These are phyloP conservation scores for Hypotaenidia okinawae DNA, from an alignment of 2,797 vertebrate species.

Conservation along the genomic window DNA sequence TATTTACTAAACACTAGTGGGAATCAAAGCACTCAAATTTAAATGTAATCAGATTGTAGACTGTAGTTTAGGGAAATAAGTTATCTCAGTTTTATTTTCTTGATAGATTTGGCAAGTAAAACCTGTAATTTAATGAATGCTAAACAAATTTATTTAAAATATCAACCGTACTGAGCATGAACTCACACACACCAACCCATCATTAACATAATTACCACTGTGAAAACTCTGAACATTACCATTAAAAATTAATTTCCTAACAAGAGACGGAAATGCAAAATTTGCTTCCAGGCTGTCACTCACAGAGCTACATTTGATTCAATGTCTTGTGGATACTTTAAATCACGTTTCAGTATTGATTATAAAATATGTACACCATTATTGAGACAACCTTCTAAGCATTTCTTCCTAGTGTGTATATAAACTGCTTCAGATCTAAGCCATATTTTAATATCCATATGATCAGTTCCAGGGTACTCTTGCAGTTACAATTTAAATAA, in stretches of 20 bases:
- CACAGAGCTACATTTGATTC: neutral
- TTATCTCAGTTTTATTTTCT: slow-evolving; percentile 1
- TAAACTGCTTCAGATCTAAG: neutral
- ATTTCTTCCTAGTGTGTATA: neutral
- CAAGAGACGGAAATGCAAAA: neutral
- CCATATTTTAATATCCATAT: neutral
- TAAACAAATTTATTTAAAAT: slow-evolving; percentile 19
- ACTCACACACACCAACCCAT: neutral
- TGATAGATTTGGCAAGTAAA: neutral
- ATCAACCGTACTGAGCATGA: neutral
- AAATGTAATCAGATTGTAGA: neutral
- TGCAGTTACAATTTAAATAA: neutral
- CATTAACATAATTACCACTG: slow-evolving; percentile 2
- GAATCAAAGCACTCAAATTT: neutral
- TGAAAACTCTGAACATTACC: neutral
- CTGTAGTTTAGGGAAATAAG: neutral
- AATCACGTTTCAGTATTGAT: neutral
- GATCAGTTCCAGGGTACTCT: neutral
- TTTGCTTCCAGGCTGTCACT: neutral
- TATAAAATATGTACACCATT: neutral
- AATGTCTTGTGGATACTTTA: neutral
- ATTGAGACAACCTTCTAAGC: neutral
- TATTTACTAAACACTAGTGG: neutral
- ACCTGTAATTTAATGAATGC: neutral
- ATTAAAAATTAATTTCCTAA: neutral